Conservation (phyloP, 2,113 vertebrate species). For the Dendropsophus ebraccatus region DNA sequence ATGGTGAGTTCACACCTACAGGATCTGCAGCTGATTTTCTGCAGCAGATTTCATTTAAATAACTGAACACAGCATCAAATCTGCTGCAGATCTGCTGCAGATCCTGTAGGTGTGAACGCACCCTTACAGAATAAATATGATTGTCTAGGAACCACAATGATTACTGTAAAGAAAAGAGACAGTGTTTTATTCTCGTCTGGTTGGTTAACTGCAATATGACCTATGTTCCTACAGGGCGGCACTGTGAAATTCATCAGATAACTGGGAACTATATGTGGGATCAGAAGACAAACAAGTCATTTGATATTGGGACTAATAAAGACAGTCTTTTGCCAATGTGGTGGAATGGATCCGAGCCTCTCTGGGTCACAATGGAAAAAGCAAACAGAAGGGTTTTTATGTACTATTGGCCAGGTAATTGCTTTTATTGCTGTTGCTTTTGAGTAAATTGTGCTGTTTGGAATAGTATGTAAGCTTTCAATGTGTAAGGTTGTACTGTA, state of each 20-base stretch:
- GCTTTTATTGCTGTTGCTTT: background rate
- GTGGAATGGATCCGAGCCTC: slow-evolving; percentile 93
- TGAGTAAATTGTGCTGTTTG: background rate
- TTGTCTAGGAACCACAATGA: background rate
- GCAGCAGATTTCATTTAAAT: no score
- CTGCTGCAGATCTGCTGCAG: no score
- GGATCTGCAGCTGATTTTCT: no score
- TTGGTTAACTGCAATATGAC: background rate
- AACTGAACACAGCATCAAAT: no score
- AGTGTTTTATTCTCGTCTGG: background rate
- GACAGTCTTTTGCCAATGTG: slow-evolving; percentile 88
- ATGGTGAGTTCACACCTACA: no score
- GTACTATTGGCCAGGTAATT: slow-evolving; percentile 96
- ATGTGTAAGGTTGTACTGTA: no score
- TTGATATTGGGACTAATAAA: slow-evolving; percentile 86
- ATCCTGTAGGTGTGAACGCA: no score
- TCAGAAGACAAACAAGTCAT: slow-evolving; percentile 77
- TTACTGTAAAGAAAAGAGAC: background rate
- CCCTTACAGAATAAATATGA: background rate
- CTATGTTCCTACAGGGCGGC: slow-evolving; percentile 76
- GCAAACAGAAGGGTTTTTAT: slow-evolving; percentile 83
- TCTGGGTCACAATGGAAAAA: slow-evolving; percentile 93
- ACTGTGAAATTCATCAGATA: slow-evolving; percentile 91
- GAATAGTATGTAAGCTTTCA: background rate
- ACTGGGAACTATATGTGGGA: slow-evolving; percentile 98